Percentiles rank a stretch among this genome's conserved stretches.
Conservation (phyloP, 2,113 vertebrate genomes). For the Strix aluco region DNA sequence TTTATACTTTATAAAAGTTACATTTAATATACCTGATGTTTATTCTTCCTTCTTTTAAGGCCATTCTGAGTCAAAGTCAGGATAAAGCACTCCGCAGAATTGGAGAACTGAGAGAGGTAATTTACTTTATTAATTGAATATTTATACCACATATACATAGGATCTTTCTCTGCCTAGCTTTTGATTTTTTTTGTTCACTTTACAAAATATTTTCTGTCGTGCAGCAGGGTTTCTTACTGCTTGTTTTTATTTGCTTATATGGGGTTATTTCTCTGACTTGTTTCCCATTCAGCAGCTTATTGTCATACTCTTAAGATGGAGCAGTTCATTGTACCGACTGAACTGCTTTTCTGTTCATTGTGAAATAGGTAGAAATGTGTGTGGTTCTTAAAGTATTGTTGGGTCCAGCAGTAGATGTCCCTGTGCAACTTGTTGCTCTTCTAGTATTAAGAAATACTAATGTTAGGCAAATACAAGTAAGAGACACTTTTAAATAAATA, state of each 20-base stretch:
- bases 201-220: not conserved
- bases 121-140: not conserved
- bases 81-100: conserved; percentile 95
- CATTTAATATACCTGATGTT: not conserved
- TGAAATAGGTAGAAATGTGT: not conserved
- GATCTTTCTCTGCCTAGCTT: not conserved
- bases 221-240: not conserved
- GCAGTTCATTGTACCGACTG: not conserved
- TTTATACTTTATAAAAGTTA: not conserved
- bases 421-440: not conserved
- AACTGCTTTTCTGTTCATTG: not conserved
- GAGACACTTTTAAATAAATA: not conserved
- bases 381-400: not conserved
- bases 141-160: not conserved
- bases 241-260: not conserved
- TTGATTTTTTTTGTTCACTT: not conserved
- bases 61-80: conserved; percentile 94
- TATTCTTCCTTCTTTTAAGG: conserved; percentile 70
- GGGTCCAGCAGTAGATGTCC: not conserved
- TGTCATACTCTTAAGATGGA: not conserved
- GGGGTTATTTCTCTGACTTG: not conserved
- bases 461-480: not conserved
- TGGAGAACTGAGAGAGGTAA: conserved; percentile 93
- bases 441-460: not conserved
- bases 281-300: not conserved